phyloP scores from a whole-genome alignment of 2,888 invertebrate genomes.

The Biston betularia region DNA sequence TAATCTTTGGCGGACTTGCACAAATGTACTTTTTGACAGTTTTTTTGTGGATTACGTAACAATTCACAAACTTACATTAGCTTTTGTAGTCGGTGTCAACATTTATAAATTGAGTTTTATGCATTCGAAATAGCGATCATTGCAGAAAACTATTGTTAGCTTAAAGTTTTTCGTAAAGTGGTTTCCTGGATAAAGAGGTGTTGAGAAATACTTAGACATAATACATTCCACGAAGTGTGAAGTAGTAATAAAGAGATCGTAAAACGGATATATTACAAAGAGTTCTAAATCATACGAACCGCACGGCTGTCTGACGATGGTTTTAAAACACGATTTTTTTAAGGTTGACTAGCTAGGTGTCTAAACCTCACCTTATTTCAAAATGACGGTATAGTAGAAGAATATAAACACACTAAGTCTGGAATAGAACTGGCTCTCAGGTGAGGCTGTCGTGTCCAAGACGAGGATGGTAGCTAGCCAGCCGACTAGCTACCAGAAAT shows the following conservation, averaged over 20 bases:
- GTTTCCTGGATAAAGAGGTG: slow-evolving; percentile 15
- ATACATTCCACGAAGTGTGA: slow-evolving; percentile 34
- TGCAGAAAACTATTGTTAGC: background rate
- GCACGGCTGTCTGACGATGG: slow-evolving; percentile 21
- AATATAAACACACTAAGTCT: no score
- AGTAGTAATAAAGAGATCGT: slow-evolving; percentile 16
- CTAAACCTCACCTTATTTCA: no score
- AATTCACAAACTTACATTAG: slow-evolving; percentile 5
- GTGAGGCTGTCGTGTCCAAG: no score
- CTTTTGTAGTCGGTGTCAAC: background rate
- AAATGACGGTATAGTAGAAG: no score
- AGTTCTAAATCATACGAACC: slow-evolving; percentile 24
- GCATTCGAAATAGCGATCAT: background rate
- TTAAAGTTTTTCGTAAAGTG: background rate
- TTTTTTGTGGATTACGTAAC: slow-evolving; percentile 24
- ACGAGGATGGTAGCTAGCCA: no score
- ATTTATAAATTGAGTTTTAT: slow-evolving; percentile 4
- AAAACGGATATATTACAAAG: slow-evolving; percentile 41
- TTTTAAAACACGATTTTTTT: background rate
- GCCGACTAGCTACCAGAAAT: no score
- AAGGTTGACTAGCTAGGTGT: no score
- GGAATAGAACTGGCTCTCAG: no score
- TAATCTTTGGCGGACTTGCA: slow-evolving; percentile 32
- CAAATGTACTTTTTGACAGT: slow-evolving; percentile 32
- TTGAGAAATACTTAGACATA: slow-evolving; percentile 33